These are phyloP conservation scores for Pseudomugil tenellus DNA, from an alignment of 2,797 vertebrate genomes.

Conservation along the genomic window DNA sequence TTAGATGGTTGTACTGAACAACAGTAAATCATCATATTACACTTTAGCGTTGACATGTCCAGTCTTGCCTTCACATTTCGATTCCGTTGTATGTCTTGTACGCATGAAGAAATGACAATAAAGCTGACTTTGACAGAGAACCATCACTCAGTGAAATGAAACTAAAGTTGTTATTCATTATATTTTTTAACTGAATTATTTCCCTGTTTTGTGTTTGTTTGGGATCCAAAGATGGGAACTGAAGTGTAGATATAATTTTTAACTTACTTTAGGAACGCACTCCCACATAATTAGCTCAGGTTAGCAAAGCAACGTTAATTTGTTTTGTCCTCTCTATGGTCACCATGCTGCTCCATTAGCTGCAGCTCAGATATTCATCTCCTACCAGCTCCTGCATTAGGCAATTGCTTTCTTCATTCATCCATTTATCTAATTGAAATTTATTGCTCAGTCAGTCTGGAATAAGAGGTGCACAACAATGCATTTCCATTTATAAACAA, in stretches of 20 bases:
- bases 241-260: not conserved
- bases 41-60: too few species aligned
- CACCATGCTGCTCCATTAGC: not conserved
- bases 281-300: not conserved
- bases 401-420: not conserved
- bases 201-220: not conserved
- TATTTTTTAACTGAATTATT: not conserved
- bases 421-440: not conserved
- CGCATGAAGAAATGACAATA: too few species aligned
- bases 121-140: too few species aligned
- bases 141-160: not conserved
- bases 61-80: too few species aligned
- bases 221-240: not conserved
- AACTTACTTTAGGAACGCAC: not conserved
- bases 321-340: not conserved
- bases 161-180: not conserved
- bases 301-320: not conserved
- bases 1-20: constrained; percentile 1
- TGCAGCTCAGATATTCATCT: not conserved
- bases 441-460: not conserved
- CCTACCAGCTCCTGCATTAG: not conserved
- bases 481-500: not conserved
- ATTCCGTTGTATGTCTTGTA: too few species aligned
- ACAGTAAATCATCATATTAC: not conserved
- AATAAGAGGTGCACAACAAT: not conserved